Evolutionary conservation across 2,888 invertebrate genomes (phyloP).

Genomic region (Hololepta plana): DNA sequence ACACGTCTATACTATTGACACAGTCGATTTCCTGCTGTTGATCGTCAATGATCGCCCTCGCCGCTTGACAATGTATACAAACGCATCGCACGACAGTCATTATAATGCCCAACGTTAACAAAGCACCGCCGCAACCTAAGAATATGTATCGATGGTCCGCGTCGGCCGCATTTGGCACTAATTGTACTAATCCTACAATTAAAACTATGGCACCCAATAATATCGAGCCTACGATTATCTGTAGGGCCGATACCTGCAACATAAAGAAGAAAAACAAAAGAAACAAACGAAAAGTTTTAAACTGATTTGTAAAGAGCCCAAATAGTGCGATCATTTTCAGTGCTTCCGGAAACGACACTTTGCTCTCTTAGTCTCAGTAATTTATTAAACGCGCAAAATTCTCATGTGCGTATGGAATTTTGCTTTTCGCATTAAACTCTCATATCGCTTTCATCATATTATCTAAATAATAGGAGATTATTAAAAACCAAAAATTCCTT

Average conservation of each 20-base stretch:
- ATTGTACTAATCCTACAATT: slow-evolving; percentile 57
- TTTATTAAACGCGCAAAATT: too few relatives aligned
- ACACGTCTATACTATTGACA: slow-evolving; percentile 34
- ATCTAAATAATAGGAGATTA: too few relatives aligned
- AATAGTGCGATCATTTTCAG: too few relatives aligned
- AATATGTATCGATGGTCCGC: slow-evolving; percentile 55
- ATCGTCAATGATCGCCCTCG: slow-evolving; percentile 30
- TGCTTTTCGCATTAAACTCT: too few relatives aligned
- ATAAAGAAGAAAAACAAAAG: too few relatives aligned
- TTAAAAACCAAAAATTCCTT: too few relatives aligned
- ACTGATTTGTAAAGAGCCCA: too few relatives aligned
- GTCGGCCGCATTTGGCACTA: slow-evolving; percentile 59
- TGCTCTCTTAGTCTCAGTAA: too few relatives aligned
- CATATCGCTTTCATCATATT: too few relatives aligned
- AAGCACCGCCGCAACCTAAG: slow-evolving; percentile 45
- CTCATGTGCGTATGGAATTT: too few relatives aligned
- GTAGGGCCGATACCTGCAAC: slow-evolving; percentile 48
- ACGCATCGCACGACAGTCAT: slow-evolving; percentile 47
- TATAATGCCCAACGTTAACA: slow-evolving; percentile 42
- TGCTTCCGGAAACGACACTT: too few relatives aligned
- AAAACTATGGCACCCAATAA: slow-evolving; percentile 55
- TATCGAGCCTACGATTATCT: slow-evolving; percentile 54
- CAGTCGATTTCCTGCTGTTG: slow-evolving; percentile 26
- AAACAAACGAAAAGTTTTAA: too few relatives aligned
- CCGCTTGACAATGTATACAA: slow-evolving; percentile 39